Base-by-base conservation (phyloP, 2,113 vertebrate species). In the Ammodytes dubius region DNA sequence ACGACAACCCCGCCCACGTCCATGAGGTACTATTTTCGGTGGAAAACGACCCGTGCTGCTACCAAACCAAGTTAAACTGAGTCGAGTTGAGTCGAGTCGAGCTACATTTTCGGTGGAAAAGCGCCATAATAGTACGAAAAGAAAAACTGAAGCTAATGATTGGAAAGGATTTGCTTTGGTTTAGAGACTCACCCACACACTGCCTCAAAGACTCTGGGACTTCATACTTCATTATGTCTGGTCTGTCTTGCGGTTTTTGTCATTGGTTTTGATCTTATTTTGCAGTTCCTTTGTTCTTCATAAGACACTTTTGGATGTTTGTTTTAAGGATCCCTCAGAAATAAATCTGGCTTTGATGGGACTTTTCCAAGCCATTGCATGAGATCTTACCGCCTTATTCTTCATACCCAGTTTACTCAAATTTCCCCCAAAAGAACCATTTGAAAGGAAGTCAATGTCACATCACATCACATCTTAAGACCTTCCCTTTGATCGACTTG, bases 101-200 rank as follows among this genome's bases (percentile, higher is more conserved):
- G n/a, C n/a, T n/a, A n/a, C n/a, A n/a, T n/a, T n/a, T n/a, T n/a
- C n/a, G n/a, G n/a, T n/a, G n/a, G n/a, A n/a, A n/a, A n/a, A n/a
- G n/a, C n/a, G n/a, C n/a, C n/a, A n/a, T n/a, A n/a, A 70, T 83
- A 67, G n/a, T 19, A 61, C 53, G 45, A 66, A 70, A 58, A 27
- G 27, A 27, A 74, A 74, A 71, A 59, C 39, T 17, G 11, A 52
- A 72, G 77, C 58, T 85, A 90, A 89, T 84, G 82, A 69, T 70
- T 46, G 79, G 77, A 81, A 74, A 84, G 42, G 70, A 89, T 64
- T 63, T 70, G 19, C 35, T 77, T 65, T 76, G 77, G 50, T 37
- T 74, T n/a, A 46, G 49, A 56, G 11, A 45, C 70, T 11, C 60
- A 68, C 39, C 6, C 39, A 54, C 65, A 59, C 58, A n/a, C 63